Evolutionary conservation across 2,797 vertebrate genomes (phyloP).

Genomic region (Hydrophis major): DNA sequence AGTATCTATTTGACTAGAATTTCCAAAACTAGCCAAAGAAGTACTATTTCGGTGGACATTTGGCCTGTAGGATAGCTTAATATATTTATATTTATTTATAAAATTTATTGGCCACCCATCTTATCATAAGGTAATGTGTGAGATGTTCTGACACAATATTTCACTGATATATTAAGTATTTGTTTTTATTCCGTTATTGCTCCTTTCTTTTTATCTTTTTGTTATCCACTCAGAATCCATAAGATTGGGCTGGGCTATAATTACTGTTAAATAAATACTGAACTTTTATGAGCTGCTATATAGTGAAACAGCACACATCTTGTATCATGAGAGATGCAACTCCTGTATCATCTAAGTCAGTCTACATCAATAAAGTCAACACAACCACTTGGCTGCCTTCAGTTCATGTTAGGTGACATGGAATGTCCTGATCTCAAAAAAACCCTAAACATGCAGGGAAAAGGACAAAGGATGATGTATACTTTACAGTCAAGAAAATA

Average conservation of each 20-base stretch:
- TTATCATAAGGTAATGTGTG: not conserved
- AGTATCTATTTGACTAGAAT: not conserved
- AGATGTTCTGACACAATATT: not conserved
- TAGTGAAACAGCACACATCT: not conserved
- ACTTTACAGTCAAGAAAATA: not conserved
- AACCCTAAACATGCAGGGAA: not conserved
- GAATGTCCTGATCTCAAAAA: not conserved
- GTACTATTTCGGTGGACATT: not conserved
- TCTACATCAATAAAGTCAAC: not conserved
- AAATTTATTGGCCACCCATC: too few species aligned
- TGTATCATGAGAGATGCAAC: not conserved
- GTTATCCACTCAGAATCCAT: not conserved
- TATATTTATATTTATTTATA: too few species aligned
- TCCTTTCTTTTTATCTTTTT: not conserved
- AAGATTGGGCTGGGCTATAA: not conserved
- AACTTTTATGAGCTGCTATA: not conserved
- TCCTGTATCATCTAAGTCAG: not conserved
- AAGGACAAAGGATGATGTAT: not conserved
- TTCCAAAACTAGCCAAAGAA: not conserved
- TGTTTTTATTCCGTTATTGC: not conserved
- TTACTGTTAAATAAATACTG: not conserved
- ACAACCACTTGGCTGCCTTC: not conserved
- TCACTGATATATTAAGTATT: not conserved
- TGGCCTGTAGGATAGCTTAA: not conserved
- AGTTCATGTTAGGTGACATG: not conserved